These are phyloP conservation scores for Phainopepla nitens DNA, from an alignment of 2,113 vertebrate species.

Conservation along the genomic window DNA sequence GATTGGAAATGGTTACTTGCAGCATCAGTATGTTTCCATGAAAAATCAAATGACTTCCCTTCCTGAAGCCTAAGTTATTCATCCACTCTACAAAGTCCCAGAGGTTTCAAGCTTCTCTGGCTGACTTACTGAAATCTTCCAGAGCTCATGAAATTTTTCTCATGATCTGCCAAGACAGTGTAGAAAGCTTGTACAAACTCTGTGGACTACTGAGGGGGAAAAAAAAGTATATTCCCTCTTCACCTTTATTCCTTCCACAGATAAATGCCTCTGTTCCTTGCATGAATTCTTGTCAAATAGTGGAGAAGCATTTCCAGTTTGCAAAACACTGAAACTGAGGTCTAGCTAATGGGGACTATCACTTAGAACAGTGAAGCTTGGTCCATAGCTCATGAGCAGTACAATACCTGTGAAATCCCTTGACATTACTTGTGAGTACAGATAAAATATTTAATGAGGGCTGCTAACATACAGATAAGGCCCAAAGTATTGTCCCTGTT, in stretches of 20 bases:
- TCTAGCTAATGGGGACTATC: not conserved
- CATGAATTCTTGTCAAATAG: not conserved
- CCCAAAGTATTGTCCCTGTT: not conserved
- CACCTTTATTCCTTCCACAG: not conserved
- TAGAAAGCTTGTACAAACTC: not conserved
- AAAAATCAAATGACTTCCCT: not conserved
- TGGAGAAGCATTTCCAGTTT: not conserved
- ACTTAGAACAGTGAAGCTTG: not conserved
- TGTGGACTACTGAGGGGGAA: not conserved
- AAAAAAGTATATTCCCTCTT: not conserved
- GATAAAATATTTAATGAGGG: slow-evolving; percentile 22
- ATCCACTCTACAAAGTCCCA: not conserved
- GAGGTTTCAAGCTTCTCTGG: not conserved
- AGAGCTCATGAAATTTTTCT: not conserved
- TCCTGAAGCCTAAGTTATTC: not conserved
- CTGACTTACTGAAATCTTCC: not conserved
- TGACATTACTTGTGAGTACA: not conserved
- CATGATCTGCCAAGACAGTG: not conserved
- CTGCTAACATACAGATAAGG: slow-evolving; percentile 23
- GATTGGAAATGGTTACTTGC: not conserved
- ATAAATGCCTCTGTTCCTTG: not conserved
- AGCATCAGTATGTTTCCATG: not conserved
- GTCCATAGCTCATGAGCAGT: not conserved
- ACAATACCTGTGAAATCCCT: not conserved
- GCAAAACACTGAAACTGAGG: not conserved